Conservation (phyloP, 2,888 invertebrate genomes). For the Pediacus dermestoides region DNA sequence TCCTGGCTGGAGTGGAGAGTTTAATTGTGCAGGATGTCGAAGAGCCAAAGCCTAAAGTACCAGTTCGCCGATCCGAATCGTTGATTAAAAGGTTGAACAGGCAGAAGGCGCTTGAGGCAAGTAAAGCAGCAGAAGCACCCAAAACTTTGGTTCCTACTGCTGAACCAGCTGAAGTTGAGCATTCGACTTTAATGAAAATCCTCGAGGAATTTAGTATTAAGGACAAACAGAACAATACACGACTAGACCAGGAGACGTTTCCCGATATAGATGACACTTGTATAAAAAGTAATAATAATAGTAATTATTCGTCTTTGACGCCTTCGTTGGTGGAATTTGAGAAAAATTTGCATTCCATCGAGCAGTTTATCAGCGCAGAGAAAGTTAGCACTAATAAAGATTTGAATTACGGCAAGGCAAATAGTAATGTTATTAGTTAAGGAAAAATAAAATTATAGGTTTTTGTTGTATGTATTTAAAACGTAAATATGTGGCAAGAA, state of each 20-base stretch:
- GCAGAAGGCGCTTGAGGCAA: constrained; percentile 30
- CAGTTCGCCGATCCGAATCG: constrained; percentile 40
- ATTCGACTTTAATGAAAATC: constrained; percentile 46
- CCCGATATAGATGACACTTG: constrained; percentile 12
- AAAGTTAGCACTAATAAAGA: constrained; percentile 25
- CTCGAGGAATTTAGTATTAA: constrained; percentile 43
- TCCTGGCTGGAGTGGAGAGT: constrained; percentile 42
- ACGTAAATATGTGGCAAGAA: too few relatives aligned
- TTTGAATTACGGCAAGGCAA: too few relatives aligned
- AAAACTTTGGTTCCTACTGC: too few relatives aligned
- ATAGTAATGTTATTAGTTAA: too few relatives aligned
- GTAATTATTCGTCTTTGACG: constrained; percentile 16
- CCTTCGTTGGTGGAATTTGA: constrained; percentile 32
- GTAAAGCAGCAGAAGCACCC: constrained; percentile 9
- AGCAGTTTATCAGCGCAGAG: constrained; percentile 35
- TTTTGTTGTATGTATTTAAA: neutral
- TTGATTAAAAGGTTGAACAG: constrained; percentile 39
- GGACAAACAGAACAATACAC: constrained; percentile 24
- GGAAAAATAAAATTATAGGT: too few relatives aligned
- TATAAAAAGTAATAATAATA: constrained; percentile 14
- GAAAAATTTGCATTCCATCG: constrained; percentile 29
- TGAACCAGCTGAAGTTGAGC: constrained; percentile 39
- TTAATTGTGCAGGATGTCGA: constrained; percentile 39
- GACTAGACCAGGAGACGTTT: constrained; percentile 10
- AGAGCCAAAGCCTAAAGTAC: constrained; percentile 34